phyloP scores from a whole-genome alignment of 1,140 invertebrate genomes.

The Sesamia nonagrioides region DNA sequence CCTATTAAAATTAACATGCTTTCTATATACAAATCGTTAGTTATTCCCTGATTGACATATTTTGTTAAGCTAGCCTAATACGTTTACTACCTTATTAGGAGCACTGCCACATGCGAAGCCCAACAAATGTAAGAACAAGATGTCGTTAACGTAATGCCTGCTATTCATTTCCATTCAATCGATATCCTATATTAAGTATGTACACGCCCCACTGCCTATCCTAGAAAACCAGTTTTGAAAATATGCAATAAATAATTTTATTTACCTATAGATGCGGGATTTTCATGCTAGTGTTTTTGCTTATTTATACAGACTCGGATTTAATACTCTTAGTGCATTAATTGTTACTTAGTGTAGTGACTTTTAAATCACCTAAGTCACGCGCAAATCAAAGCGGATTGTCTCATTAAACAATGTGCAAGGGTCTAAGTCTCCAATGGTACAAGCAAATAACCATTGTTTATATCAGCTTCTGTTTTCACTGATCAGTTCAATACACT shows the following conservation, averaged over 20 bases:
- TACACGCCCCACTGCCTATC: constrained; percentile 31
- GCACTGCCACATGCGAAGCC: constrained; percentile 55
- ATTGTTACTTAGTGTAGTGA: too few species aligned
- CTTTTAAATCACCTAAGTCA: not conserved
- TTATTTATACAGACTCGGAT: not conserved
- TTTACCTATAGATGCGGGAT: not conserved
- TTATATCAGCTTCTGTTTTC: not conserved
- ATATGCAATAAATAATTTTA: constrained; percentile 11
- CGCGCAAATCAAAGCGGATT: not conserved
- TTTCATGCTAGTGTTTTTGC: not conserved
- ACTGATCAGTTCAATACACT: not conserved
- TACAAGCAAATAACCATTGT: not conserved
- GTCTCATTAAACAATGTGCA: not conserved
- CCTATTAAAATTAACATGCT: constrained; percentile 18
- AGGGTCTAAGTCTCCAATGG: not conserved
- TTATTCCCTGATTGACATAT: constrained; percentile 16
- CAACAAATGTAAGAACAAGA: constrained; percentile 55
- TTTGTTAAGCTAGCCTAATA: constrained; percentile 28
- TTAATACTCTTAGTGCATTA: not conserved
- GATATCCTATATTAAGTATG: constrained; percentile 46
- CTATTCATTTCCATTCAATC: constrained; percentile 44
- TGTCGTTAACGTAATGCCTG: constrained; percentile 49
- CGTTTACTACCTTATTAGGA: constrained; percentile 44
- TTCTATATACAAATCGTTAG: not conserved
- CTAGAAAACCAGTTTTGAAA: constrained; percentile 27